phyloP scores from a whole-genome alignment of 2,888 invertebrate species.

The Volucella zonaria region DNA sequence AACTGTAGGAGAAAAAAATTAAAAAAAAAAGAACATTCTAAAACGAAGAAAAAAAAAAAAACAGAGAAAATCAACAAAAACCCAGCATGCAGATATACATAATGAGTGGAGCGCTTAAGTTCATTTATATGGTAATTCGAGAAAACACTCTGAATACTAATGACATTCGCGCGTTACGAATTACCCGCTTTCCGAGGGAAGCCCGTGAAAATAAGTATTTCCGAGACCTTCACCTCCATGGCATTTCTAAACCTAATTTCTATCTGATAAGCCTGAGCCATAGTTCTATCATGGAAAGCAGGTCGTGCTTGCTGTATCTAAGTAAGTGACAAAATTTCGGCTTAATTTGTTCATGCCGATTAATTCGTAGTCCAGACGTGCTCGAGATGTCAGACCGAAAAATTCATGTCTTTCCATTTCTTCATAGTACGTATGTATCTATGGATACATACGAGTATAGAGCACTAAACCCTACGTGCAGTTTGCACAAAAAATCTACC shows the following conservation, averaged over 20 bases:
- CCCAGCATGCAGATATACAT: conserved; percentile 60
- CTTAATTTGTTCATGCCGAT: conserved; percentile 22
- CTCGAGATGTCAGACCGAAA: not conserved
- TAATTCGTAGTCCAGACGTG: not conserved
- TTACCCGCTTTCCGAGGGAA: conserved; percentile 34
- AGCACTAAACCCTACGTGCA: not conserved
- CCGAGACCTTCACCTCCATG: conserved; percentile 14
- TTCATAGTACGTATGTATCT: not conserved
- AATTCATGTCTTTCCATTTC: not conserved
- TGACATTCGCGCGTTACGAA: conserved; percentile 39
- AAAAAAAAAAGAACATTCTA: conserved; percentile 2
- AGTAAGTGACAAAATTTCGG: conserved; percentile 36
- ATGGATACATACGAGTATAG: not conserved
- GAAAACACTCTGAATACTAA: conserved; percentile 64
- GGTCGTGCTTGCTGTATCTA: conserved; percentile 31
- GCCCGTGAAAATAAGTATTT: conserved; percentile 57
- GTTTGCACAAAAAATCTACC: not conserved
- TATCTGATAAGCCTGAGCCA: conserved; percentile 53
- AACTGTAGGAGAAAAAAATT: conserved; percentile 25
- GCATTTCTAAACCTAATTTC: conserved; percentile 49
- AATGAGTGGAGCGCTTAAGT: conserved; percentile 66
- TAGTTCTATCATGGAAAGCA: conserved; percentile 11
- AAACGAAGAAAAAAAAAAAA: not conserved
- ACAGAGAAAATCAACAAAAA: conserved; percentile 47
- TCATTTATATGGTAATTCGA: conserved; percentile 68